phyloP scores from a whole-genome alignment of 2,797 vertebrate genomes.

The Gephyroberyx darwinii region DNA sequence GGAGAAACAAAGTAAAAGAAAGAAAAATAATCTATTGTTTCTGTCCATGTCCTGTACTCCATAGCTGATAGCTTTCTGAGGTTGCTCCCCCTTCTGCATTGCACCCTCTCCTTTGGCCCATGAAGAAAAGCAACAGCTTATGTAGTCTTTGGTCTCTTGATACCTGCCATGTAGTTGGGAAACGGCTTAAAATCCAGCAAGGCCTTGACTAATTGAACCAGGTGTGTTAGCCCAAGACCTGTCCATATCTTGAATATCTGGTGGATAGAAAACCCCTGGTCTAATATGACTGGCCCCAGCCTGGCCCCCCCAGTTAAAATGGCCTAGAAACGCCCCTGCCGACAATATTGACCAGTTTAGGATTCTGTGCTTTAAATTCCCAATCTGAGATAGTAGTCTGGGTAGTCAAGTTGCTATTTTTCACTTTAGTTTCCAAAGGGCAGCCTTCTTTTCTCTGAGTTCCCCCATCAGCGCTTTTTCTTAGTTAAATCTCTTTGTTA shows the following conservation, averaged over 20 bases:
- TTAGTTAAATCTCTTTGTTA: constrained; percentile 40
- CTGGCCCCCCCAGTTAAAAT: too few relatives aligned
- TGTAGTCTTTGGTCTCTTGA: constrained; percentile 40
- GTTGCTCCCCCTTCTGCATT: background rate
- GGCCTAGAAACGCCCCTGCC: background rate
- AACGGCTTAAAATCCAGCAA: too few relatives aligned
- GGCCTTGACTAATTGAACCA: too few relatives aligned
- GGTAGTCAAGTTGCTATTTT: constrained; percentile 19
- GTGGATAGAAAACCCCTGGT: too few relatives aligned
- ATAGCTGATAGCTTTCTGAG: background rate
- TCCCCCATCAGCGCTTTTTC: constrained; percentile 11
- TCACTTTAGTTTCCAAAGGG: constrained; percentile 22
- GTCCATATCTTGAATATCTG: too few relatives aligned
- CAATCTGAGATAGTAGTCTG: constrained; percentile 1
- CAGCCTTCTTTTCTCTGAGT: background rate
- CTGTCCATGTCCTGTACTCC: constrained; percentile 49
- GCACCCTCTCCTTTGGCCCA: constrained; percentile 45
- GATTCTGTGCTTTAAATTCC: constrained; percentile 24
- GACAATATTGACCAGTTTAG: constrained; percentile 9
- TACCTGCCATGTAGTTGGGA: too few relatives aligned
- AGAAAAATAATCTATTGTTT: constrained; percentile 47
- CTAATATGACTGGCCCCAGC: too few relatives aligned
- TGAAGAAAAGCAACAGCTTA: constrained; percentile 51
- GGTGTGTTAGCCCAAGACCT: too few relatives aligned
- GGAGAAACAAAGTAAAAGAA: background rate